phyloP scores from a whole-genome alignment of 2,888 invertebrate genomes.

The Coremacera marginata region DNA sequence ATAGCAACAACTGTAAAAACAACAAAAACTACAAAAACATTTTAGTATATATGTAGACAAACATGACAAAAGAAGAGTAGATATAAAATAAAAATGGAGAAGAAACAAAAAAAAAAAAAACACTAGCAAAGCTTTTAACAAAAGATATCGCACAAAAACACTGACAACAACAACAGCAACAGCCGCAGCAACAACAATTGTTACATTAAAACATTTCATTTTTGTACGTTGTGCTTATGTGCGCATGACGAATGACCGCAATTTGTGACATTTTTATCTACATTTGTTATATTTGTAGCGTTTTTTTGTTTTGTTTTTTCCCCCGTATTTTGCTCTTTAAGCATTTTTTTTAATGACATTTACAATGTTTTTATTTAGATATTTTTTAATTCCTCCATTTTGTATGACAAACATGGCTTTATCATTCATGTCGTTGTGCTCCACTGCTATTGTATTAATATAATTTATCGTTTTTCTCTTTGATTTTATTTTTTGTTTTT shows the following conservation, averaged over 20 bases:
- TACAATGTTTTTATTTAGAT: background rate
- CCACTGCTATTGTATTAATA: background rate
- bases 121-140: conserved; percentile 39
- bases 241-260: conserved; percentile 69
- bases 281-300: conserved; percentile 38
- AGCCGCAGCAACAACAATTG: conserved; percentile 19
- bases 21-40: conserved; percentile 37
- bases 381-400: conserved; percentile 37
- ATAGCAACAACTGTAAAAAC: background rate
- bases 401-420: conserved; percentile 17
- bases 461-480: background rate
- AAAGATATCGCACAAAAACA: conserved; percentile 30
- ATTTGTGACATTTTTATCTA: conserved; percentile 62
- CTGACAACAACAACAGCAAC: conserved; percentile 31
- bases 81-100: conserved; percentile 14
- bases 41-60: conserved; percentile 44
- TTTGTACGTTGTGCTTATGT: conserved; percentile 59
- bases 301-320: background rate
- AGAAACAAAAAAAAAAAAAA: conserved; percentile 27
- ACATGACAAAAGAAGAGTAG: conserved; percentile 40
- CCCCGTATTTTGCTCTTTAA: too few relatives aligned
- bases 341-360: background rate
- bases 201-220: conserved; percentile 35
- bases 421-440: background rate
- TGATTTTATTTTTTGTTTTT: background rate